Evolutionary conservation across 2,797 vertebrate species (phyloP).

Genomic region (Falco biarmicus): DNA sequence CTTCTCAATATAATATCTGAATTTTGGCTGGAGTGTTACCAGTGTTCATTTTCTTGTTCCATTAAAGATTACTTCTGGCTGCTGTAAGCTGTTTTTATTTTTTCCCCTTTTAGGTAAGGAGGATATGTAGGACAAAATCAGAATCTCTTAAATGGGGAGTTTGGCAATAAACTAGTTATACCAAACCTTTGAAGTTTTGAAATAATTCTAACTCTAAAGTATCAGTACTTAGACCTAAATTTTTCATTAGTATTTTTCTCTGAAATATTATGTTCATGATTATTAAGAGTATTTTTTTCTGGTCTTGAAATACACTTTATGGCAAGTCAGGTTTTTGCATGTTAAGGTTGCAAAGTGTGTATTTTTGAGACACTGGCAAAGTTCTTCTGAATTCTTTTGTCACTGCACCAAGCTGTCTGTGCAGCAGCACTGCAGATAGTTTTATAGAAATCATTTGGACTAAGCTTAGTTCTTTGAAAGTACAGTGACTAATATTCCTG

Average conservation of each 20-base stretch:
- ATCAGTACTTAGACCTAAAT: not conserved
- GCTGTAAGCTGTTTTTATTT: not conserved
- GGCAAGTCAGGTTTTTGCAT: not conserved
- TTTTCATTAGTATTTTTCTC: no score
- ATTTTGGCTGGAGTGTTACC: not conserved
- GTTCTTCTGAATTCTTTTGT: not conserved
- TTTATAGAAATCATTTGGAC: not conserved
- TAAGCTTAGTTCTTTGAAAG: not conserved
- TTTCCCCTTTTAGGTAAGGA: not conserved
- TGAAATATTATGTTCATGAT: not conserved
- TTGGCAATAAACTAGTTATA: not conserved
- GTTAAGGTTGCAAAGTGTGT: not conserved
- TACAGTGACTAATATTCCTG: not conserved
- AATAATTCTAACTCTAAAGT: not conserved
- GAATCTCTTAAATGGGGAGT: not conserved
- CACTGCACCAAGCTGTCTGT: not conserved
- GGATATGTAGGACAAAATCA: not conserved
- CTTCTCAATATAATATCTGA: not conserved
- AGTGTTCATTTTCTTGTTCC: not conserved
- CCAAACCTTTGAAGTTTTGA: not conserved
- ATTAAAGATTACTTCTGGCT: not conserved
- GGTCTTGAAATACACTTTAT: not conserved
- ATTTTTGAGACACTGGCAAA: not conserved
- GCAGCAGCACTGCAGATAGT: not conserved
- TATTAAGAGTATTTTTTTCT: not conserved